These are phyloP conservation scores for Onychostruthus taczanowskii DNA, from an alignment of 2,113 vertebrate genomes.

Conservation along the genomic window DNA sequence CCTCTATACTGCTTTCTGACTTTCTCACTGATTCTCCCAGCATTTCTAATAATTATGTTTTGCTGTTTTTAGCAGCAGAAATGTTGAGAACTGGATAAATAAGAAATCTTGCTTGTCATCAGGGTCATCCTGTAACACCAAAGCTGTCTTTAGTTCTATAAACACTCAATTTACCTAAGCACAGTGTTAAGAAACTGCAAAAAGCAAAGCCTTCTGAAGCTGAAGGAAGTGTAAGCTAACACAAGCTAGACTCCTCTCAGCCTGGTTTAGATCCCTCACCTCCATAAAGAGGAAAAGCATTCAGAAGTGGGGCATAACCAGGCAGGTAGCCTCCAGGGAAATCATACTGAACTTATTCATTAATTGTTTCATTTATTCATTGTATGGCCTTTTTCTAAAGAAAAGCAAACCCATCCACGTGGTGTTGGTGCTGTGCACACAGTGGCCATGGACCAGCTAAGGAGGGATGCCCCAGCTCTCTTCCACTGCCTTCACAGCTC, in stretches of 20 bases:
- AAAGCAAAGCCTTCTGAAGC: neutral
- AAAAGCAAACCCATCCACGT: accelerated
- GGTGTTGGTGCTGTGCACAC: neutral
- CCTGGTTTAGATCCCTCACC: neutral
- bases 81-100: neutral
- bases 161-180: neutral
- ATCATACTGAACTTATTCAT: neutral
- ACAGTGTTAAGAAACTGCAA: neutral
- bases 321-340: neutral
- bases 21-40: neutral
- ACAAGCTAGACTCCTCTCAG: neutral
- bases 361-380: neutral
- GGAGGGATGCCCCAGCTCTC: accelerated
- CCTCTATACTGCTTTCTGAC: neutral
- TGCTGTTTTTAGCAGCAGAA: neutral
- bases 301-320: neutral
- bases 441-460: neutral
- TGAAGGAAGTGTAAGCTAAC: neutral
- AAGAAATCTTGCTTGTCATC: neutral
- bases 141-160: neutral
- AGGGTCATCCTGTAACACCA: neutral
- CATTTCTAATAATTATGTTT: neutral
- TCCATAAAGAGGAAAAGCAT: neutral
- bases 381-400: neutral
- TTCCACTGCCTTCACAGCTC: neutral